These are phyloP conservation scores for Syrmaticus mikado DNA, from an alignment of 2,113 vertebrate genomes.

Conservation along the genomic window DNA sequence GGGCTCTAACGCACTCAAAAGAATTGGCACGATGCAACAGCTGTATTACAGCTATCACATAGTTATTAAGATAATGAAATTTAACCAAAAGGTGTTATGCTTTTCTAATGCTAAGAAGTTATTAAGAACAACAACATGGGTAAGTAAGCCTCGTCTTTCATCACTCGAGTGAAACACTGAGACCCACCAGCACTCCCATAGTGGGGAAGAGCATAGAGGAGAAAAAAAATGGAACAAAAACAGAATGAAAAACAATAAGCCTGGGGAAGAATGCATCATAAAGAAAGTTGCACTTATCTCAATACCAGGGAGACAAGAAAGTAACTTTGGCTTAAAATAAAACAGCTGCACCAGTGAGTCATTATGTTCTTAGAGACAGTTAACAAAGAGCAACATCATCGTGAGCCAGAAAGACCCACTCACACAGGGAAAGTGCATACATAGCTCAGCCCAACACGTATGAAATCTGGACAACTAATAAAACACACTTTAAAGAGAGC, in stretches of 20 bases:
- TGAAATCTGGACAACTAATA: neutral
- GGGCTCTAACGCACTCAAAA: neutral
- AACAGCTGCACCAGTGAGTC: neutral
- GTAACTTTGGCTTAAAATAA: neutral
- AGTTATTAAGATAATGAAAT: neutral
- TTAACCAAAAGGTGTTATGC: neutral
- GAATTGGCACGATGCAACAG: neutral
- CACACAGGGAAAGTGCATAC: accelerated
- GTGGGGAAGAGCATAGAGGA: neutral
- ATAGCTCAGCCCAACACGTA: neutral
- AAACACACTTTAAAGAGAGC: neutral
- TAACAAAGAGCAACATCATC: neutral
- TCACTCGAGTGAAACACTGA: neutral
- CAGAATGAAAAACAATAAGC: neutral
- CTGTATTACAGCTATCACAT: accelerated
- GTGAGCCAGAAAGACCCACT: neutral
- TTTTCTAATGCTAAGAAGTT: neutral
- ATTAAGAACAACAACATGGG: neutral
- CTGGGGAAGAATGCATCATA: neutral
- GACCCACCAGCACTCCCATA: neutral
- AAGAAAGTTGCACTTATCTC: neutral
- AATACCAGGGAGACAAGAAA: neutral
- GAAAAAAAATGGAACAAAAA: neutral
- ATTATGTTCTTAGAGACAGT: neutral
- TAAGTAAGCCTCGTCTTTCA: neutral